Percentiles rank a stretch among this genome's conserved stretches.
Conservation (phyloP, 2,888 invertebrate species). For the Drosophila diplacantha region DNA sequence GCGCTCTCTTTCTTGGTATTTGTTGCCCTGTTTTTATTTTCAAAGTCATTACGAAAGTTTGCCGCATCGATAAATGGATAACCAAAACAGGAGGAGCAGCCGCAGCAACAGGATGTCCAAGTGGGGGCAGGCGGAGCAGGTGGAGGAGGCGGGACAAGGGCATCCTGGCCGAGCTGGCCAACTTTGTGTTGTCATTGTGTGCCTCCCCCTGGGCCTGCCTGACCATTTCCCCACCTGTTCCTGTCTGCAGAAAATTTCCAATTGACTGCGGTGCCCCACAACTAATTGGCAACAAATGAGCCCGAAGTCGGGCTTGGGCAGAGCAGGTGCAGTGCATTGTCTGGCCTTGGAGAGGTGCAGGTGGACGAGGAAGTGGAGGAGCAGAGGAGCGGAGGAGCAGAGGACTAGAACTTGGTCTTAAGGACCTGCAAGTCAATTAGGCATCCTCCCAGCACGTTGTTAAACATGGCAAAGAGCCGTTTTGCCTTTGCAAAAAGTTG, state of each 20-base stretch:
- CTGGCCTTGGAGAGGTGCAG: constrained; percentile 21
- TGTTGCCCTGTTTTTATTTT: constrained; percentile 58
- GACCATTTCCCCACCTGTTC: constrained; percentile 30
- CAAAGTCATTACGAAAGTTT: constrained; percentile 72
- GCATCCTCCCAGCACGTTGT: constrained; percentile 49
- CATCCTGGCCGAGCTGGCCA: constrained; percentile 28
- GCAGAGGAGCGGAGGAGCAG: neutral
- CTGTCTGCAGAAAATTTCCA: constrained; percentile 59
- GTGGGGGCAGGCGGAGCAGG: neutral
- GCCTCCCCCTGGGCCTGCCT: constrained; percentile 10
- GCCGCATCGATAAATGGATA: constrained; percentile 72
- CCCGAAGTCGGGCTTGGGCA: constrained; percentile 37
- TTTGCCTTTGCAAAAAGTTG: constrained; percentile 50
- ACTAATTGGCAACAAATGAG: constrained; percentile 73
- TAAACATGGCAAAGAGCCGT: constrained; percentile 42
- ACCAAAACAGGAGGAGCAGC: constrained; percentile 58
- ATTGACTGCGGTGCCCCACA: constrained; percentile 70
- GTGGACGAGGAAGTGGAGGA: neutral
- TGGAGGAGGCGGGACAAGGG: neutral
- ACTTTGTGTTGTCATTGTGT: constrained; percentile 53
- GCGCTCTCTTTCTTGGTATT: constrained; percentile 18
- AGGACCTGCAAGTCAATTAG: constrained; percentile 64
- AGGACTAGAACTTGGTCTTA: constrained; percentile 20
- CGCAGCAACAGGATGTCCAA: constrained; percentile 15
- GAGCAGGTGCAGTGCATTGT: constrained; percentile 41